Conservation (phyloP, 2,888 invertebrate species). For the Epinotia nisella region DNA sequence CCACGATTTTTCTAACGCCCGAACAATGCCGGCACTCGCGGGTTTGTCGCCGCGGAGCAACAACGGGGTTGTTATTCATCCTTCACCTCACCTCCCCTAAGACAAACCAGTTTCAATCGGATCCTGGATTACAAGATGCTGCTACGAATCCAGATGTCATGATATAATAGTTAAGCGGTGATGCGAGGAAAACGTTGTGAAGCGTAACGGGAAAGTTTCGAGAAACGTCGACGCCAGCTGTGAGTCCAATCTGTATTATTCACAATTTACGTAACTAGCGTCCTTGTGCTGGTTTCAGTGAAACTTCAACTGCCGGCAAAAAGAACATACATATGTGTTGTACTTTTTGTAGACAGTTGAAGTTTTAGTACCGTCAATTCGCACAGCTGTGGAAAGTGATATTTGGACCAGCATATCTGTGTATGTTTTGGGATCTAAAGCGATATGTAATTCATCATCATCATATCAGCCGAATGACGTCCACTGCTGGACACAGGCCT, state of each 20-base stretch:
- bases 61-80: constrained; percentile 47
- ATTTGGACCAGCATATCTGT: neutral
- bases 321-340: neutral
- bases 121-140: no score
- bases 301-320: neutral
- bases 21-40: constrained; percentile 55
- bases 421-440: no score
- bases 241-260: constrained; percentile 41
- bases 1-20: constrained; percentile 57
- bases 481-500: no score
- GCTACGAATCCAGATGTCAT: no score
- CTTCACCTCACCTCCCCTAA: neutral
- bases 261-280: constrained; percentile 26
- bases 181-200: neutral
- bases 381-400: neutral
- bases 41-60: constrained; percentile 62
- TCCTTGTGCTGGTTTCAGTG: constrained; percentile 7
- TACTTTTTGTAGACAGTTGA: neutral
- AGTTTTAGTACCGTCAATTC: neutral
- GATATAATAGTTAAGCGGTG: neutral
- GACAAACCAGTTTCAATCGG: neutral
- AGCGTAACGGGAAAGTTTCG: constrained; percentile 52
- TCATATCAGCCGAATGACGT: no score
- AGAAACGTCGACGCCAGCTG: constrained; percentile 54
- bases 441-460: no score